Percentiles rank a stretch among this genome's conserved stretches.
These are phyloP conservation scores for Pterois miles DNA, from an alignment of 2,797 vertebrate genomes.

Conservation along the genomic window DNA sequence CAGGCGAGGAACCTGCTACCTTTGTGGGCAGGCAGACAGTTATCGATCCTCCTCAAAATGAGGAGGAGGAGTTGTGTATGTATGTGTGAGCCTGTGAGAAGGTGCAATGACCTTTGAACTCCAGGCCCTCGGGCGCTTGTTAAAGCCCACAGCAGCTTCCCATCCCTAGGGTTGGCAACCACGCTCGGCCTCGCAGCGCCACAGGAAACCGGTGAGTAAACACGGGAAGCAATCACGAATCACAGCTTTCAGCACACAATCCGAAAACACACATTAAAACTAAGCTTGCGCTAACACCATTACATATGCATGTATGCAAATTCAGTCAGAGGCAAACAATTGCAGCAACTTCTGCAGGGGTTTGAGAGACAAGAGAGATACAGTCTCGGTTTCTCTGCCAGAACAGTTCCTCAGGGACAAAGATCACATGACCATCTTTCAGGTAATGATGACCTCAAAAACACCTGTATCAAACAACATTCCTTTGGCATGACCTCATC, in stretches of 20 bases:
- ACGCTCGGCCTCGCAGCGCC: slow-evolving; percentile 43
- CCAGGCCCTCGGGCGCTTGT: slow-evolving; percentile 66
- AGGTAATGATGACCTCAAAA: slow-evolving; percentile 21
- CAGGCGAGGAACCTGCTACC: slow-evolving; percentile 32
- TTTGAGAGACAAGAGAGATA: slow-evolving; percentile 40
- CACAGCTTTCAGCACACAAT: slow-evolving; percentile 64
- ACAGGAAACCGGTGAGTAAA: slow-evolving; percentile 74
- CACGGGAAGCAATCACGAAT: slow-evolving; percentile 75
- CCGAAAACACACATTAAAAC: slow-evolving; percentile 58
- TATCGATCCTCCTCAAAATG: slow-evolving; percentile 54
- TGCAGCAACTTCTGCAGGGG: slow-evolving; percentile 53
- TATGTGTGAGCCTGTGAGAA: slow-evolving; percentile 29
- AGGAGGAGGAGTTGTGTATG: slow-evolving; percentile 27
- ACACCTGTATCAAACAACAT: slow-evolving; percentile 26
- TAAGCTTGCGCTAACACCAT: slow-evolving; percentile 64
- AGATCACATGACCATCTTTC: slow-evolving; percentile 26
- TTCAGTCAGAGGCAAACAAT: slow-evolving; percentile 65
- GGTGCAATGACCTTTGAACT: slow-evolving; percentile 73
- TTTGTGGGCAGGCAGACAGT: slow-evolving; percentile 8
- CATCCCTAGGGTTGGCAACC: slow-evolving; percentile 40
- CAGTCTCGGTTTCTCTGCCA: slow-evolving; percentile 30
- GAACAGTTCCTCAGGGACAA: slow-evolving; percentile 28
- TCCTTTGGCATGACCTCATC: slow-evolving; percentile 23
- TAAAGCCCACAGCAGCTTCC: slow-evolving; percentile 63
- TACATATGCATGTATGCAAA: slow-evolving; percentile 73